phyloP scores from a whole-genome alignment of 2,113 vertebrate species.

The Mola mola region DNA sequence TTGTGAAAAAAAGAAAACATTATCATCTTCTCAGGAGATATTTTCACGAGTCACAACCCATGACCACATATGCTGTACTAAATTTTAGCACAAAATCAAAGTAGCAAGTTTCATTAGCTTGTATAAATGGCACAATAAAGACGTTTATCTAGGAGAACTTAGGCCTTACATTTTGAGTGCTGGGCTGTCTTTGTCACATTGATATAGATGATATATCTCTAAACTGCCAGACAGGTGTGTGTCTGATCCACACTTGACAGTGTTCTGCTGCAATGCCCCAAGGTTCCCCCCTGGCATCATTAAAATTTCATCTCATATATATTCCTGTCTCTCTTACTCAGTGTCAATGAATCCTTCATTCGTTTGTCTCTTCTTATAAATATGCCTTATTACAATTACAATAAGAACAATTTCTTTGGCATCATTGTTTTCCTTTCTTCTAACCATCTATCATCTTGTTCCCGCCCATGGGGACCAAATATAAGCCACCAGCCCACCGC shows the following conservation, averaged over 20 bases:
- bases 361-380: slow-evolving; percentile 24
- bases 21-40: no score
- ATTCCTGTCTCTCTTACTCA: slow-evolving; percentile 28
- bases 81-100: no score
- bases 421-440: slow-evolving; percentile 12
- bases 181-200: slow-evolving; percentile 1
- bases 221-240: neutral
- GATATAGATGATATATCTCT: neutral
- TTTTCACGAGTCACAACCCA: no score
- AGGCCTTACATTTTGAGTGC: slow-evolving; percentile 6
- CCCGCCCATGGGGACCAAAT: slow-evolving; percentile 8
- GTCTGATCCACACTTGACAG: slow-evolving; percentile 24
- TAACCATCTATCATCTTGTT: slow-evolving; percentile 29
- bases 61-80: no score
- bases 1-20: no score
- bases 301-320: slow-evolving; percentile 55
- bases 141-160: neutral
- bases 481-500: slow-evolving; percentile 22
- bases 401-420: slow-evolving; percentile 18
- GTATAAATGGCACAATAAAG: no score
- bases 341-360: slow-evolving; percentile 3
- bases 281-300: slow-evolving; percentile 44
- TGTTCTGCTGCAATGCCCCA: slow-evolving; percentile 10
- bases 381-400: slow-evolving; percentile 7
- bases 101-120: no score